Percentiles rank a stretch among this genome's conserved stretches.
Conservation (phyloP, 2,113 vertebrate species). For the Miniopterus natalensis region DNA sequence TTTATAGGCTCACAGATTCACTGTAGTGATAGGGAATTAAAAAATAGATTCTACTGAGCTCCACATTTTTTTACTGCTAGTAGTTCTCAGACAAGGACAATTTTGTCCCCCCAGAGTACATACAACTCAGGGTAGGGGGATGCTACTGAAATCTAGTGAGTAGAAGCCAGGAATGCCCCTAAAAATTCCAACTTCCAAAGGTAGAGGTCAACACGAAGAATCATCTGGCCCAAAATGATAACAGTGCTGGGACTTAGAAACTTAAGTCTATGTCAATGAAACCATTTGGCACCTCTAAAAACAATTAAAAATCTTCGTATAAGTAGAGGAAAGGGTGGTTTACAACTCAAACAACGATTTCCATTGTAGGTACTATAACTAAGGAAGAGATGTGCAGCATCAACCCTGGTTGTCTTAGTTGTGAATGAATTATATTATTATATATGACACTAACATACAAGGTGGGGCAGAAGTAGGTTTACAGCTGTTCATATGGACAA, state of each 20-base stretch:
- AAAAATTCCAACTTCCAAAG: not conserved
- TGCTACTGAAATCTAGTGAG: not conserved
- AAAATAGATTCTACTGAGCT: not conserved
- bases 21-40: not conserved
- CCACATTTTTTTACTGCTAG: not conserved
- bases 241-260: not conserved
- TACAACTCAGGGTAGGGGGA: accelerated
- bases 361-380: not conserved
- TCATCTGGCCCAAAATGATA: not conserved
- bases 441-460: not conserved
- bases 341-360: not conserved
- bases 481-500: not conserved
- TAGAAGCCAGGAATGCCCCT: not conserved
- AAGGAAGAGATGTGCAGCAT: not conserved
- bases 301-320: not conserved
- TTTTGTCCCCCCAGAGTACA: not conserved
- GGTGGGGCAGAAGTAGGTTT: not conserved
- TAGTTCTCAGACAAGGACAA: not conserved
- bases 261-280: not conserved
- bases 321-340: not conserved
- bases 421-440: not conserved
- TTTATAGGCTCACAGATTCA: not conserved
- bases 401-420: not conserved
- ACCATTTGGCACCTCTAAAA: not conserved
- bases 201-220: not conserved